Percentiles rank a stretch among this genome's conserved stretches.
Evolutionary conservation across 2,113 vertebrate species (phyloP).

Genomic region (Mystacornis crossleyi): DNA sequence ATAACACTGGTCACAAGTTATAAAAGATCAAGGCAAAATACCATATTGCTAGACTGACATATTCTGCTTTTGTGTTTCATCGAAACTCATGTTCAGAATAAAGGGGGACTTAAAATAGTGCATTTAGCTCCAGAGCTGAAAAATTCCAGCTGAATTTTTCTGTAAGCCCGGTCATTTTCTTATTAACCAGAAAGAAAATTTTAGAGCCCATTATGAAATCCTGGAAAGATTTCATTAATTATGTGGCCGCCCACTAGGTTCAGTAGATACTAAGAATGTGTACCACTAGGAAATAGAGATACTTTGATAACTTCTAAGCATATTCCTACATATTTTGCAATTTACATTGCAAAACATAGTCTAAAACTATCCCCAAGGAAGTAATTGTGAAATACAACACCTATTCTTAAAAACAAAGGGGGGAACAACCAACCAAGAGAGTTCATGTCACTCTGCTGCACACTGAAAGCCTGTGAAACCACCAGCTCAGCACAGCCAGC

Average conservation of each 20-base stretch:
- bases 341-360: not conserved
- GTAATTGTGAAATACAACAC: not conserved
- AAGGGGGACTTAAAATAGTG: not conserved
- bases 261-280: not conserved
- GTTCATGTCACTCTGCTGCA: not conserved
- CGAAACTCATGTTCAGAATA: not conserved
- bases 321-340: not conserved
- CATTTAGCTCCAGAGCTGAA: not conserved
- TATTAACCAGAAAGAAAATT: slow-evolving; percentile 10
- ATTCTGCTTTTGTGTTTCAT: not conserved
- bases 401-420: not conserved
- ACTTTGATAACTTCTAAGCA: not conserved
- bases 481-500: not conserved
- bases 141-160: not conserved
- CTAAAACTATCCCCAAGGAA: not conserved
- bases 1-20: not conserved
- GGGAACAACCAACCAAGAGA: not conserved
- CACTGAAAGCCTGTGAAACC: not conserved
- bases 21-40: not conserved
- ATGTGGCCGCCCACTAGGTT: not conserved
- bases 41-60: not conserved
- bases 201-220: not conserved
- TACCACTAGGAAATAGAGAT: not conserved
- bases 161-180: not conserved
- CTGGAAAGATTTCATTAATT: not conserved